Evolutionary conservation across 2,113 vertebrate species (phyloP).

Genomic region (Prochilodus magdalenae): DNA sequence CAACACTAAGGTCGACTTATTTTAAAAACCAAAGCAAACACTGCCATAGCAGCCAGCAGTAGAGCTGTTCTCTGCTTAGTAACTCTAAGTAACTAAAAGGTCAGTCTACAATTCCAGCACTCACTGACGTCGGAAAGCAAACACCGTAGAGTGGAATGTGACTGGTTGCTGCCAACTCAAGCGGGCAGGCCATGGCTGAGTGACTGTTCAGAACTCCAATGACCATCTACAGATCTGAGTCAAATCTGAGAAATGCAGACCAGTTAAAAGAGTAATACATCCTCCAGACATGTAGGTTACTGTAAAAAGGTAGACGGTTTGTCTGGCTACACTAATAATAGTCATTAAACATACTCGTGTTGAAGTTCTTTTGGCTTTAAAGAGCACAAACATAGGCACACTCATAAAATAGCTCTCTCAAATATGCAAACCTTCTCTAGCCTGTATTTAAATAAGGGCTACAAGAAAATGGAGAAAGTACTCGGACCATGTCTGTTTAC

Average conservation of each 20-base stretch:
- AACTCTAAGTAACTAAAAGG: background rate
- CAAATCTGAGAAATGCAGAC: background rate
- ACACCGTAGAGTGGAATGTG: background rate
- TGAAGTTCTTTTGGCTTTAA: background rate
- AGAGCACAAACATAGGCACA: background rate
- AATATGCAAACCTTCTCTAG: background rate
- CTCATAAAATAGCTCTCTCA: background rate
- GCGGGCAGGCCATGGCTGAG: background rate
- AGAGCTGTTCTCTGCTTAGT: slow-evolving; percentile 4
- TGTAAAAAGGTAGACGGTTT: background rate
- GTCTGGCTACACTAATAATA: background rate
- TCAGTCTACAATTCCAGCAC: background rate
- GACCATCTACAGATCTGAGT: background rate
- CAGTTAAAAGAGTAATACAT: background rate
- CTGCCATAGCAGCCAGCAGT: background rate
- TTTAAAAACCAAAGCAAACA: slow-evolving; percentile 24
- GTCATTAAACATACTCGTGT: background rate
- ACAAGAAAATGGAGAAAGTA: background rate
- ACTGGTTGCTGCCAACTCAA: background rate
- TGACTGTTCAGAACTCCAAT: background rate
- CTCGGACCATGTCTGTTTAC: background rate
- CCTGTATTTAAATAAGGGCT: too few species aligned
- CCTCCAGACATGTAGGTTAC: background rate
- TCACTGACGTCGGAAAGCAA: background rate
- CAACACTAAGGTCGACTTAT: background rate